A percentile compares a stretch with the other conserved stretches of the same genome.
Conservation (phyloP, 2,797 vertebrate species). For the Sardinella longiceps region DNA sequence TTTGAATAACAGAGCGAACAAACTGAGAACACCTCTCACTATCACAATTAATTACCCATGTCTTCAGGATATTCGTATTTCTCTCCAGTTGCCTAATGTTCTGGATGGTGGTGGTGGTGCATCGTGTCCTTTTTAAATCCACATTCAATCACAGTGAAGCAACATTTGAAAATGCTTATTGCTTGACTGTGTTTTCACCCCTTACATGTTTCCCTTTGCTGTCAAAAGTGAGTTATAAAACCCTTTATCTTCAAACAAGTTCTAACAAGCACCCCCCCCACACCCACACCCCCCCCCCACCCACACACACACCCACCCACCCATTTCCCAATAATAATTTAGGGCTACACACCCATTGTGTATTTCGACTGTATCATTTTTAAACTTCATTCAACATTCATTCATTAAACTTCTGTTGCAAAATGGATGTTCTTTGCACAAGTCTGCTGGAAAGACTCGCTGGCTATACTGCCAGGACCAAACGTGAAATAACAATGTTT, state of each 20-base stretch:
- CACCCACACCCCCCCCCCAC: no score
- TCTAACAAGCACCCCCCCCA: slow-evolving; percentile 26
- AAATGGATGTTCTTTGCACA: slow-evolving; percentile 45
- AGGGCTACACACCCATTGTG: not conserved
- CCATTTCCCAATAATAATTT: not conserved
- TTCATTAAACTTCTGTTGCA: slow-evolving; percentile 54
- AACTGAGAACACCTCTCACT: slow-evolving; percentile 17
- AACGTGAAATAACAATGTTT: slow-evolving; percentile 60
- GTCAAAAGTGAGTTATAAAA: slow-evolving; percentile 10
- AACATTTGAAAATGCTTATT: slow-evolving; percentile 17
- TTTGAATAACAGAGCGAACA: not conserved
- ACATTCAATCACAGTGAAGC: slow-evolving; percentile 10
- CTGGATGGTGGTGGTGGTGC: not conserved
- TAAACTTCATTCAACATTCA: slow-evolving; percentile 51
- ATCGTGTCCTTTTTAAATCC: not conserved
- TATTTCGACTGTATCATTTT: slow-evolving; percentile 30
- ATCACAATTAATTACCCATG: slow-evolving; percentile 20
- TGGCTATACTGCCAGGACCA: slow-evolving; percentile 49
- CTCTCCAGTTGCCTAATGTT: not conserved
- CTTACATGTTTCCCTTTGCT: slow-evolving; percentile 2
- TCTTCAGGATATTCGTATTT: not conserved
- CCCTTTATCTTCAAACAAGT: slow-evolving; percentile 18
- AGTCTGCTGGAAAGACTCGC: slow-evolving; percentile 43
- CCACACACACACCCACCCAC: no score
- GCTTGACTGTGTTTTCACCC: slow-evolving; percentile 19